phyloP scores from a whole-genome alignment of 1,140 invertebrate species.

The Lepidostoma basale region DNA sequence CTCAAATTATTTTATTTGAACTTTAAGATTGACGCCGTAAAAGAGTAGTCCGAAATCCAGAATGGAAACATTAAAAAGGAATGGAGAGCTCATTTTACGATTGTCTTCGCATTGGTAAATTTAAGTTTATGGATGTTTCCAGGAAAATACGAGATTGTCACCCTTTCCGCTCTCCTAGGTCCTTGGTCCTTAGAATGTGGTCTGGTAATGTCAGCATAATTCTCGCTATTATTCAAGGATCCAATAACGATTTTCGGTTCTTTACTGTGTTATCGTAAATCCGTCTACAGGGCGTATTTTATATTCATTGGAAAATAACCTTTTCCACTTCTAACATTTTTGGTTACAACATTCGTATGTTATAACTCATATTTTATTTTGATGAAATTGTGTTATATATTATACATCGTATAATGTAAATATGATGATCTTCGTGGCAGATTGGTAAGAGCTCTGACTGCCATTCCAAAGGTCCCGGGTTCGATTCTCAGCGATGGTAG shows the following conservation, averaged over 20 bases:
- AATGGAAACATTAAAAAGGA: neutral
- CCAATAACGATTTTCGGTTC: neutral
- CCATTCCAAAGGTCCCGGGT: too few relatives aligned
- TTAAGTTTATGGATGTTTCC: neutral
- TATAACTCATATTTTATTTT: too few relatives aligned
- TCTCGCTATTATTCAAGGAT: slow-evolving; percentile 5
- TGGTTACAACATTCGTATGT: too few relatives aligned
- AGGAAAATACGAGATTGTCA: neutral
- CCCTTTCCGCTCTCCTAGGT: neutral
- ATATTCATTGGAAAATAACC: neutral
- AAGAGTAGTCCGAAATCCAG: too few relatives aligned
- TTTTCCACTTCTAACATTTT: too few relatives aligned
- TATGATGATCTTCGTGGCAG: too few relatives aligned
- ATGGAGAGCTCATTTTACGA: neutral
- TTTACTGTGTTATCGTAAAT: neutral
- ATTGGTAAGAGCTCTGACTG: too few relatives aligned
- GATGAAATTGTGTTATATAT: too few relatives aligned
- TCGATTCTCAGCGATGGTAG: too few relatives aligned
- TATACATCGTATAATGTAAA: too few relatives aligned
- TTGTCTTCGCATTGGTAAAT: neutral
- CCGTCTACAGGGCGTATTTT: neutral
- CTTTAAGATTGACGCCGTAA: too few relatives aligned
- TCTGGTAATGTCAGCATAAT: slow-evolving; percentile 5
- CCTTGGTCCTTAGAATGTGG: neutral
- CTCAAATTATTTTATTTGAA: too few relatives aligned